These are phyloP conservation scores for Axis porcinus DNA, from an alignment of 2,113 vertebrate species.

Conservation along the genomic window DNA sequence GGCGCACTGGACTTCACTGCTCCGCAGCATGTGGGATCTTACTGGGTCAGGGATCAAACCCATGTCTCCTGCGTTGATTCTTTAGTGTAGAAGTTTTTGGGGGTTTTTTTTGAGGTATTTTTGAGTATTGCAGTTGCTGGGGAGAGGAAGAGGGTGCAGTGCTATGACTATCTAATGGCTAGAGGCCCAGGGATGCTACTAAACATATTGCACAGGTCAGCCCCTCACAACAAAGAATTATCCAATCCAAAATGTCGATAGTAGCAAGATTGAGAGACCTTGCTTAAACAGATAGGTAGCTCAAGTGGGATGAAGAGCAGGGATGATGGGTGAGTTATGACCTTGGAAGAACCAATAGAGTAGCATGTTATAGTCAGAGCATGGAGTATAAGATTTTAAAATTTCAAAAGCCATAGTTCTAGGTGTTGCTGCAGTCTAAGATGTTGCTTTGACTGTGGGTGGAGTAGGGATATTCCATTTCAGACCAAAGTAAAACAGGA, in stretches of 20 bases:
- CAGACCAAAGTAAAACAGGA: background rate
- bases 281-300: background rate
- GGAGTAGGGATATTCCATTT: background rate
- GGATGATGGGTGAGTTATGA: background rate
- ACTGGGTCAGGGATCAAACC: background rate
- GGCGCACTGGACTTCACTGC: background rate
- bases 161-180: background rate
- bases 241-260: background rate
- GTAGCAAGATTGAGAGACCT: background rate
- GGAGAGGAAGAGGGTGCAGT: background rate
- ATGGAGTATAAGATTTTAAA: background rate
- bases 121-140: background rate
- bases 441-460: background rate
- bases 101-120: background rate
- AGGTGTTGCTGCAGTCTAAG: background rate
- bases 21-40: rapidly evolving
- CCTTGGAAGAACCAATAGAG: background rate
- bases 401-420: background rate
- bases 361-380: background rate
- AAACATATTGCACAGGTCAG: background rate
- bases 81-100: background rate
- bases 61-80: background rate
- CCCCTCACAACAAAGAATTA: background rate
- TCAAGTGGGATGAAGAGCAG: background rate
- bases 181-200: background rate